Conservation (phyloP, 2,797 vertebrate genomes). For the Manis javanica region DNA sequence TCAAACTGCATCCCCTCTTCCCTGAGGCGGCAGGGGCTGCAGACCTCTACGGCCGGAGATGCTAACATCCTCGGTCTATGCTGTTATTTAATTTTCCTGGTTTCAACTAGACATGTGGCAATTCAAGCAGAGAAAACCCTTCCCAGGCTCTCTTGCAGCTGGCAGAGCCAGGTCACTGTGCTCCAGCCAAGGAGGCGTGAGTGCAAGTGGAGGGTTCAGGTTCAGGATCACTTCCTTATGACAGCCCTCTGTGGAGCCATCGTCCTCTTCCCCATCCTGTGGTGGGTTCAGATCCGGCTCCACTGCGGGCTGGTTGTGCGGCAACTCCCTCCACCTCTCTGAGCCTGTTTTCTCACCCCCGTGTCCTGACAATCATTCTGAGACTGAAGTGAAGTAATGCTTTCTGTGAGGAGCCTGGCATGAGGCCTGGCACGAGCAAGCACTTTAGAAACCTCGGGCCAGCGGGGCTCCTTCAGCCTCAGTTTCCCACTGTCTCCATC, state of each 20-base stretch:
- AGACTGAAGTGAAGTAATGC: background rate
- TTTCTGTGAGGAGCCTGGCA: background rate
- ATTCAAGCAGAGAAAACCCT: background rate
- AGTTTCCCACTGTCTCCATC: background rate
- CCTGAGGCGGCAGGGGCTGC: background rate
- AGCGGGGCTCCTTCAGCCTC: background rate
- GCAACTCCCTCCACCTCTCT: background rate
- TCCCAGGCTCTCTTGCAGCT: background rate
- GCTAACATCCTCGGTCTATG: background rate
- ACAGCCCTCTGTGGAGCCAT: background rate
- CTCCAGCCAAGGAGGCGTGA: background rate
- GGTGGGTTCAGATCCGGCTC: background rate
- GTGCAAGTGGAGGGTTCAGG: background rate
- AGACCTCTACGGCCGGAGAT: background rate
- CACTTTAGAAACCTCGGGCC: background rate
- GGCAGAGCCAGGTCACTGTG: background rate
- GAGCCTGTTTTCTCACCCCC: background rate
- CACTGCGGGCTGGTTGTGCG: background rate
- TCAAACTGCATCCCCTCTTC: background rate
- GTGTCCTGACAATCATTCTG: background rate
- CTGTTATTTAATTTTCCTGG: background rate
- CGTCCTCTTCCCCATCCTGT: fast-evolving
- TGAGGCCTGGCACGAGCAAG: background rate
- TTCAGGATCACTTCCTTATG: background rate
- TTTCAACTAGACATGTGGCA: background rate